Conservation (phyloP, 2,113 vertebrate species). For the Acrocephalus arundinaceus region DNA sequence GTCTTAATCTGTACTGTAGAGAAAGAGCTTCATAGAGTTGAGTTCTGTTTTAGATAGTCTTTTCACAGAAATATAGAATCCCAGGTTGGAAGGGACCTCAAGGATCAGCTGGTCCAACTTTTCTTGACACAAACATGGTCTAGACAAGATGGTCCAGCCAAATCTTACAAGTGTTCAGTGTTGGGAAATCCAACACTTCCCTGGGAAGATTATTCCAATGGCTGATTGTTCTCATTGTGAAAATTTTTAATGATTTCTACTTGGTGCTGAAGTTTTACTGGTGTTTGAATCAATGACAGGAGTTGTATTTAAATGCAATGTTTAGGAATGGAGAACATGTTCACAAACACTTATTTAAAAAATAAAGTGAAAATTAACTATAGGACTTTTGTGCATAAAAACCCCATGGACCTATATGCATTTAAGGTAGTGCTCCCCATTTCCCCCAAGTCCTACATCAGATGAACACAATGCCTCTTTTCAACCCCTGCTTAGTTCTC, state of each 20-base stretch:
- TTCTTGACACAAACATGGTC: neutral
- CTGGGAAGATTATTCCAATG: neutral
- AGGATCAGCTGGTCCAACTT: neutral
- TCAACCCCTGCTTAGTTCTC: neutral
- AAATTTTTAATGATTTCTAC: neutral
- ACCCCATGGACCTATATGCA: neutral
- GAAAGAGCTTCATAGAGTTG: neutral
- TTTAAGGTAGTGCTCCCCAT: neutral
- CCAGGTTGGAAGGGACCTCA: neutral
- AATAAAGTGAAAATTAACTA: neutral
- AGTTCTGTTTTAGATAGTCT: neutral
- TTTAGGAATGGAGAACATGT: constrained; percentile 3
- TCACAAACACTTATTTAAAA: neutral
- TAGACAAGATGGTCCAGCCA: neutral
- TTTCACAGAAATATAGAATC: neutral
- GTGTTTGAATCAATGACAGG: neutral
- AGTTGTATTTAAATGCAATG: neutral
- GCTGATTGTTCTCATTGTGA: neutral
- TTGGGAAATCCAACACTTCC: neutral
- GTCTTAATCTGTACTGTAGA: neutral
- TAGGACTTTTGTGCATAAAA: neutral
- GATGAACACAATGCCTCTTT: neutral
- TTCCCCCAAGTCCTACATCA: neutral
- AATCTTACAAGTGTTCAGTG: neutral
- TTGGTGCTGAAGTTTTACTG: constrained; percentile 45